Evolutionary conservation across 1,140 invertebrate species (phyloP).

Genomic region (Mactra quadrangularis): DNA sequence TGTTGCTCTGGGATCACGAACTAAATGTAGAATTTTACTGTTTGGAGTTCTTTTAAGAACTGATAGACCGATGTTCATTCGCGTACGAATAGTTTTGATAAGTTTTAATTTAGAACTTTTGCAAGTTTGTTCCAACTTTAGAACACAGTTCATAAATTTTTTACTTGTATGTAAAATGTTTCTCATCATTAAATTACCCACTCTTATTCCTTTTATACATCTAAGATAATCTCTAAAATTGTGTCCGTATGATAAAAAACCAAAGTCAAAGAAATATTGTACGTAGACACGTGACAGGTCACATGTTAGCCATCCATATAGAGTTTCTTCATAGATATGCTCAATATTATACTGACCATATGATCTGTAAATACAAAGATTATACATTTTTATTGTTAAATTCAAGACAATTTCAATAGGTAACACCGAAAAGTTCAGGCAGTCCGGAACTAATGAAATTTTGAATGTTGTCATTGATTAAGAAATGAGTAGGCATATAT

Average conservation of each 20-base stretch:
- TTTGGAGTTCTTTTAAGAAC: not conserved
- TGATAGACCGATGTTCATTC: not conserved
- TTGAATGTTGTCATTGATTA: too few species aligned
- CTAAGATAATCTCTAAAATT: not conserved
- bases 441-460: too few species aligned
- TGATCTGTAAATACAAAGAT: not conserved
- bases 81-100: constrained; percentile 25
- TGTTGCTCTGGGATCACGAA: constrained; percentile 34
- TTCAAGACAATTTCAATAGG: too few species aligned
- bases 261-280: not conserved
- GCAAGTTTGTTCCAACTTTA: not conserved
- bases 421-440: too few species aligned
- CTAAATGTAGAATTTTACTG: constrained; percentile 24
- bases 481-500: too few species aligned
- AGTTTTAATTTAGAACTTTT: constrained; percentile 16
- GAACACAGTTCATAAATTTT: not conserved
- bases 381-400: too few species aligned
- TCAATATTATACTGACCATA: not conserved
- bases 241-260: constrained; percentile 2
- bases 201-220: not conserved
- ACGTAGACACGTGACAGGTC: constrained; percentile 7
- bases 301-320: constrained; percentile 43
- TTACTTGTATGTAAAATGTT: not conserved
- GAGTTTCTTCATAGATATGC: not conserved
- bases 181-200: not conserved